Conservation (phyloP, 2,113 vertebrate genomes). For the Erythrocercus mccallii region DNA sequence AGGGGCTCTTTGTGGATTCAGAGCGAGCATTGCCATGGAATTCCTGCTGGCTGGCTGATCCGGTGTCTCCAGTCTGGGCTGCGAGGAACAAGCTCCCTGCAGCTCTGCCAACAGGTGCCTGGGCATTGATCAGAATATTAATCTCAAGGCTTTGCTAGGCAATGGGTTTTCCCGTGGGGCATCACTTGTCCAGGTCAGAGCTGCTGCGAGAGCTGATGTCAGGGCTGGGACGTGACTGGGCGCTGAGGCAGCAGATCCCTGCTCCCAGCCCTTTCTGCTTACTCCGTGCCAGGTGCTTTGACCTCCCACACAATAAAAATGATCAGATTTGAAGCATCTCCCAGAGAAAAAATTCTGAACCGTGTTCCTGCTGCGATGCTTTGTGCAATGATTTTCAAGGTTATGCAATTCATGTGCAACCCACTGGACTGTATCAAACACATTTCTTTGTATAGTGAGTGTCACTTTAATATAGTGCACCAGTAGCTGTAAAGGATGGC, state of each 20-base stretch:
- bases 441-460: conserved; percentile 1
- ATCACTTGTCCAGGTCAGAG: not conserved
- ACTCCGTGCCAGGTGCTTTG: not conserved
- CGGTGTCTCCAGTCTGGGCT: not conserved
- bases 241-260: not conserved
- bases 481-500: conserved; percentile 24
- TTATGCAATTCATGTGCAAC: conserved; percentile 29
- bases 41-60: not conserved
- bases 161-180: not conserved
- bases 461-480: conserved; percentile 18
- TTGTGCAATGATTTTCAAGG: conserved; percentile 36
- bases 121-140: not conserved
- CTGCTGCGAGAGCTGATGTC: not conserved
- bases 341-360: not conserved
- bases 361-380: conserved; percentile 1
- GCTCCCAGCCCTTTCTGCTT: not conserved
- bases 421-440: conserved; percentile 28
- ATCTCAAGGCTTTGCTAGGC: not conserved
- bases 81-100: not conserved
- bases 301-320: not conserved
- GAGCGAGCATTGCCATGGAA: not conserved
- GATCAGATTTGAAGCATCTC: not conserved
- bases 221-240: accelerated
- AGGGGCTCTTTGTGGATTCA: not conserved
- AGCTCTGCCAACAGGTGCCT: not conserved